Evolutionary conservation across 1,140 invertebrate genomes (phyloP), one percentile per base, ranked within the genome.

Genomic region (Leucophenga varia): DNA sequence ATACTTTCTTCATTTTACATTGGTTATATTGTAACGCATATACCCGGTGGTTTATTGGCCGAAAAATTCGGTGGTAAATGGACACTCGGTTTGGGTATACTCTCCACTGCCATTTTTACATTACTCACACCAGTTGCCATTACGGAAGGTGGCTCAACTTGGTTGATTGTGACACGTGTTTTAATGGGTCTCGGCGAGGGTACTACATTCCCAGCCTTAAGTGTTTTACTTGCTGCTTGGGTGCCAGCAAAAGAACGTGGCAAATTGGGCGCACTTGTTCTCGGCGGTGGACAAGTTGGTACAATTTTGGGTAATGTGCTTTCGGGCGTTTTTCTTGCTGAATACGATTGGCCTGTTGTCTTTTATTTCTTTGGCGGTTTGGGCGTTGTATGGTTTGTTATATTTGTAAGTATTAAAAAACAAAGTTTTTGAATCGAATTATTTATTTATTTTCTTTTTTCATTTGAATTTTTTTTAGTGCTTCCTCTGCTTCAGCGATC

Each of bases 291-390:
- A 2, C 84, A 81, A 64, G 80, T 87, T 12, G 85, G 85, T 46
- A 90, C 88, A 14, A 88, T 91, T 12, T 79, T 90, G 16, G 85
- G 88, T 1, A 86, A 88, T 13, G 79, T 83, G 1, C 46, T 89
- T 2, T 87, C 86, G 10, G 89, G 89, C 7, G 71, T 86, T 5
- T 78, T 89, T 13, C 76, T 86, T 8, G 79, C 84, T 46, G 79
- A 79, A 1, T 79, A 82, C 5, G 83, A 84, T 12, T 92, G 89
- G 89, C 79, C 84, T 2, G 80, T 82, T 0, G 88, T 90, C 0
- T 93, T 91, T 72, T 92, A 92, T 65, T 80, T 91, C 9, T 94
- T 93, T 75, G 92, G 91, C 54, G 79, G 80, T 43, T 61, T 88
- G 1, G 86, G 86, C 6, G 76, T 88, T 2, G 41, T 88, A 0